Conservation (phyloP, 2,888 invertebrate species). For the Patella depressa region DNA sequence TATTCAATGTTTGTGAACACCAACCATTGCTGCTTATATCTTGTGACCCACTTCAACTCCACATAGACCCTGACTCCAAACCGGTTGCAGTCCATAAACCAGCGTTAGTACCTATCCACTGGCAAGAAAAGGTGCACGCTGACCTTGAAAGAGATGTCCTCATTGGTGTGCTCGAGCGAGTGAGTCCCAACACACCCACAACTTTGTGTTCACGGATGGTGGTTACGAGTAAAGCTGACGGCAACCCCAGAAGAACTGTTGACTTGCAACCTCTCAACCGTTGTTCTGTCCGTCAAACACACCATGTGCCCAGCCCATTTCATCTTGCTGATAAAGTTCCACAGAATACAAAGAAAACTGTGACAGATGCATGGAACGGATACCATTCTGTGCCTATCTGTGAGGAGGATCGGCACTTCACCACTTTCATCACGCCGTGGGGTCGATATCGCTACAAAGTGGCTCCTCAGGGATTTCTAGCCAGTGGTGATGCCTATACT, state of each 20-base stretch:
- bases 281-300: conserved; percentile 33
- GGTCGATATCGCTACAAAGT: too few species aligned
- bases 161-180: conserved; percentile 32
- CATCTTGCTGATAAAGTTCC: conserved; percentile 24
- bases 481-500: conserved; percentile 39
- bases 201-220: conserved; percentile 14
- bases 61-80: conserved; percentile 32
- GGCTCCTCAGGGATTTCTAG: too few species aligned
- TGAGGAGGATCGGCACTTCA: conserved; percentile 10
- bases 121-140: conserved; percentile 30
- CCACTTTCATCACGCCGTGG: too few species aligned
- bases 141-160: conserved; percentile 32
- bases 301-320: conserved; percentile 33
- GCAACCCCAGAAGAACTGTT: too few species aligned
- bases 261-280: too few species aligned
- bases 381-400: conserved; percentile 15
- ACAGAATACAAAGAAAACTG: conserved; percentile 1
- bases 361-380: conserved; percentile 18
- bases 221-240: too few species aligned
- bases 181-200: conserved; percentile 23
- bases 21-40: conserved; percentile 36
- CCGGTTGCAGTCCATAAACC: conserved; percentile 34
- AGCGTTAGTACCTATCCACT: conserved; percentile 33
- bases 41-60: conserved; percentile 37
- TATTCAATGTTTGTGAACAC: conserved; percentile 32